A percentile compares a stretch with the other conserved stretches of the same genome.
These are phyloP conservation scores for Protodeltote pygarga DNA, from an alignment of 2,888 invertebrate species.

Conservation along the genomic window DNA sequence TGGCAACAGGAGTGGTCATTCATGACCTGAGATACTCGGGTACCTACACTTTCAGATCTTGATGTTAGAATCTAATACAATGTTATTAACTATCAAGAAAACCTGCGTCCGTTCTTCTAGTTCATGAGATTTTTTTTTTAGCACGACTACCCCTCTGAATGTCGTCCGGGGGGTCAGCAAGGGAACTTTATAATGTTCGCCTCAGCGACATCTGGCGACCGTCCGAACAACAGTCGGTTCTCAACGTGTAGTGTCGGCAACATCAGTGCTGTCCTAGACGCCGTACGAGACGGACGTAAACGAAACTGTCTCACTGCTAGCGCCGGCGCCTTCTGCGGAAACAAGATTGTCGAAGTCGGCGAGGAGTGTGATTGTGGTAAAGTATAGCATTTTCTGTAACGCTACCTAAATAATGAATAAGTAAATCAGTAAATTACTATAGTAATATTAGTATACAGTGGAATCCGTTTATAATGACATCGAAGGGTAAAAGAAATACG, in stretches of 20 bases:
- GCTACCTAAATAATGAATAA: too few species aligned
- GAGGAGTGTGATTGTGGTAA: slow-evolving; percentile 98
- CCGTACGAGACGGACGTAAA: slow-evolving; percentile 96
- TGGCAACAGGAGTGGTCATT: too few species aligned
- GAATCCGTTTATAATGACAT: too few species aligned
- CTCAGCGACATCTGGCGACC: slow-evolving; percentile 99
- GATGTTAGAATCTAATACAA: too few species aligned
- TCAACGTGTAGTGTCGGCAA: slow-evolving; percentile 97
- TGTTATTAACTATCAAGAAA: too few species aligned
- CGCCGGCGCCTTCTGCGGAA: slow-evolving; percentile 99
- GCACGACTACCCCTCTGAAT: slow-evolving; percentile 97
- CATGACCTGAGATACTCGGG: too few species aligned
- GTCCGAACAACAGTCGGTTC: slow-evolving; percentile 99
- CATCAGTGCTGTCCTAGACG: slow-evolving; percentile 97
- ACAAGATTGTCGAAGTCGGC: slow-evolving; percentile 98
- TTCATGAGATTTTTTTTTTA: slow-evolving; percentile 67
- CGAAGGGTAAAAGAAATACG: too few species aligned
- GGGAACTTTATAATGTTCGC: slow-evolving; percentile 99
- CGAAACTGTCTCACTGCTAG: slow-evolving; percentile 96
- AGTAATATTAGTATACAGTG: too few species aligned
- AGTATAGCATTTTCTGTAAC: too few species aligned
- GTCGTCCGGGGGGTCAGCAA: slow-evolving; percentile 95
- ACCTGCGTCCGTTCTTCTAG: background rate
- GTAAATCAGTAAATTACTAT: too few species aligned
- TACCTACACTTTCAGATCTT: too few species aligned